phyloP scores from a whole-genome alignment of 2,797 vertebrate species.

The Calcarius lapponicus region DNA sequence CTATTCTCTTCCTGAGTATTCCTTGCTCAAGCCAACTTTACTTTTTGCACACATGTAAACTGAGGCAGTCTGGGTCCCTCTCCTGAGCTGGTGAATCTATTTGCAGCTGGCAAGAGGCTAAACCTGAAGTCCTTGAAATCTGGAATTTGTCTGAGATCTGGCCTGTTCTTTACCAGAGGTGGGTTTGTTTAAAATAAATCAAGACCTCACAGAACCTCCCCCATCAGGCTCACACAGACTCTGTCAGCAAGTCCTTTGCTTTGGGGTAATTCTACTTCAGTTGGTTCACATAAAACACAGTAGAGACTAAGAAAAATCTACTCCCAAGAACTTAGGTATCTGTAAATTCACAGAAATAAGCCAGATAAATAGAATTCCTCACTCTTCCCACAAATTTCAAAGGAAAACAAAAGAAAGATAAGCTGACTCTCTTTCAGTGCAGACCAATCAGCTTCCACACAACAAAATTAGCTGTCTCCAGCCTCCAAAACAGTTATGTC shows the following conservation, averaged over 20 bases:
- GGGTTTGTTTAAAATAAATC: background rate
- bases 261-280: background rate
- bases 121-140: background rate
- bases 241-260: background rate
- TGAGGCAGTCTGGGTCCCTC: background rate
- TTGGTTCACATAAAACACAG: background rate
- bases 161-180: background rate
- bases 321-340: background rate
- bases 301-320: background rate
- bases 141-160: background rate
- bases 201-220: background rate
- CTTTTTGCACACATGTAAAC: background rate
- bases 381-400: background rate
- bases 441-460: background rate
- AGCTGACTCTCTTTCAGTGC: background rate
- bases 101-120: background rate
- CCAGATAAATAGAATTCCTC: background rate
- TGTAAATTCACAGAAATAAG: background rate
- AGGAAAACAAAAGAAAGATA: background rate
- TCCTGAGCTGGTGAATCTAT: background rate
- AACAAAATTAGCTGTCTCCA: background rate
- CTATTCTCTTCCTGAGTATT: background rate
- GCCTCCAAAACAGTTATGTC: background rate
- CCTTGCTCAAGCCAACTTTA: background rate
- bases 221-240: background rate